Base-by-base conservation (phyloP, 2,797 vertebrate genomes). In the Otolemur crassicaudatus region DNA sequence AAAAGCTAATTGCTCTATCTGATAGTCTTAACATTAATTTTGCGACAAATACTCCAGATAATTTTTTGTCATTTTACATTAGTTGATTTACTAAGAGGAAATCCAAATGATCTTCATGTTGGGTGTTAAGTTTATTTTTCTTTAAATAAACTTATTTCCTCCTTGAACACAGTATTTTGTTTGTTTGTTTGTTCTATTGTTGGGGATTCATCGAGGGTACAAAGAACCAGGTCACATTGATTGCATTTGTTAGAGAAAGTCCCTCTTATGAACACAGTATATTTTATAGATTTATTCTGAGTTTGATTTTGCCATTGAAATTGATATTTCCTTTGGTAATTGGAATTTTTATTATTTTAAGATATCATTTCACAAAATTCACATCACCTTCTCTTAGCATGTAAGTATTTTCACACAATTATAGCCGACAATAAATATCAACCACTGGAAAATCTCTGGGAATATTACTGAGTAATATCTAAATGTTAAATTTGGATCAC, bases 261-360 rank as follows among this genome's bases (percentile, higher is more conserved):
- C 4, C 49, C 49, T 53, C 49, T 53, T 53, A 16, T 16, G 3
- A 53, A 53, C 2, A 8, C 12, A 56, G 10, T 63, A 85, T 70
- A 85, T 70, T 84, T 87, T 81, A 93, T 60, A 85, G 37, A 23
- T 29, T 80, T 65, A 14, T 4, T 25, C 17, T 60, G 31, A 70
- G 12, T 49, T 94, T 49, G 13, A 25, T 87, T 92, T 76, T 91
- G 34, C 23, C 11, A 49, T 14, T 85, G 4, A 93, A 80, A 90
- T 31, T 20, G 10, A 77, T 19, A 84, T 4, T 65, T 29, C 20
- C 80, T 93, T 88, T 60, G 23, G 8, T 88, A 69, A 91, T n/a
- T 65, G 7, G 49, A 6, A 25, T 63, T 93, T 94, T 93, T 72
- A 91, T 72, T 23, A 85, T 61, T 94, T 95, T 79, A 22, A 34